Evolutionary conservation across 2,888 invertebrate genomes (phyloP), one percentile per base, ranked within the genome.

Genomic region (Resseliella maxima): DNA sequence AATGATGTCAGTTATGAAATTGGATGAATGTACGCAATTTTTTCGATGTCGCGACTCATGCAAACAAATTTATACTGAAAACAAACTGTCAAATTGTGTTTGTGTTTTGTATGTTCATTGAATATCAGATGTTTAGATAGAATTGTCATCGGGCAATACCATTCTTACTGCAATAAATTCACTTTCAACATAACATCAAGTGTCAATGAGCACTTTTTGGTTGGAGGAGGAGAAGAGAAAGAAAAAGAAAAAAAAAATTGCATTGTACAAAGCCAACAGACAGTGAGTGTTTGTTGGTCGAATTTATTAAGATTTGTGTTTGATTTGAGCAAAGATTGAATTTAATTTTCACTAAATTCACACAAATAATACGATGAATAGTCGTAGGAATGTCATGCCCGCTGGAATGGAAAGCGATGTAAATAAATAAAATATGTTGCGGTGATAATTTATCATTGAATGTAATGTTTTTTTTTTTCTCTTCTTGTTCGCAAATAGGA

Each of bases 391-490:
- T 86, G 86, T 86, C 41, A 87, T 90, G 86, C 91, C 90, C 87
- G 90, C 89, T 86, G 91, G 91, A 87, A 89, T 88, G 87, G 91
- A 91, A 87, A 89, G 89, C 35, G 88, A 88, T 5, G 64, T 88
- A 88, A 46, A 87, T 87, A 85, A 83, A 86, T 59, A 85, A 5
- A 81, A 81, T 36, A 81, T 81, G 1, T 36, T 83, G 1, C 1
- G 31, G 38, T 83, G n/a, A 38, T 35, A 12, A 31, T 38, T 38
- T n/a, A n/a, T 83, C 5, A 6, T 38, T 38, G 3, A n/a, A n/a
- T 38, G 38, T 38, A 0, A 1, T n/a, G 38, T n/a, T 83, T 83
- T 83, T 83, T 5, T 24, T 38, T 38, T n/a, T 38, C 24, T 83
- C 15, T 31, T 35, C 27, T 27, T 31, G 27, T 64, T 6, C 36